Evolutionary conservation across 2,797 vertebrate species (phyloP).

Genomic region (Myripristis murdjan): DNA sequence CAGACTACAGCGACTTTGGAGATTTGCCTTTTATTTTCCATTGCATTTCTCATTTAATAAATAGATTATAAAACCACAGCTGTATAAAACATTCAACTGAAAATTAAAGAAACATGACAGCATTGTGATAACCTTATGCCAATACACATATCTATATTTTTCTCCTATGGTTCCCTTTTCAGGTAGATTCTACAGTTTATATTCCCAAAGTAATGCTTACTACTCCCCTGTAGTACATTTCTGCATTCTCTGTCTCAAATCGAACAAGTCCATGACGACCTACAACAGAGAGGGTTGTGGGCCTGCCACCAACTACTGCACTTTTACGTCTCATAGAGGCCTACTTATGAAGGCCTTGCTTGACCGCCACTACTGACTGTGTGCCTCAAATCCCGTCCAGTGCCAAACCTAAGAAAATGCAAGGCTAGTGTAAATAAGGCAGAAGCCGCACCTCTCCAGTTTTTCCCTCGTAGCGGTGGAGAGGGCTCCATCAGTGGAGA

Average conservation of each 20-base stretch:
- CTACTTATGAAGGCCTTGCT: slow-evolving; percentile 52
- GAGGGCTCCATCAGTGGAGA: slow-evolving; percentile 69
- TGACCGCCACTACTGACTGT: slow-evolving; percentile 51
- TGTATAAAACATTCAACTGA: slow-evolving; percentile 62
- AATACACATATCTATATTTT: slow-evolving; percentile 34
- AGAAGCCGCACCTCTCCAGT: slow-evolving; percentile 76
- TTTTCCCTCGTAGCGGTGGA: slow-evolving; percentile 74
- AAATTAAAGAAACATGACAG: slow-evolving; percentile 46
- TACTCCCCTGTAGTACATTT: slow-evolving; percentile 45
- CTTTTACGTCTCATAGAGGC: slow-evolving; percentile 55
- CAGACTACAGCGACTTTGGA: slow-evolving; percentile 9
- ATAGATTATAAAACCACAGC: slow-evolving; percentile 72
- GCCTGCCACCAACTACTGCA: slow-evolving; percentile 36
- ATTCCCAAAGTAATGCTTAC: slow-evolving; percentile 28
- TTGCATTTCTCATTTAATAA: slow-evolving; percentile 59
- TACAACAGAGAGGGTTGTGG: slow-evolving; percentile 57
- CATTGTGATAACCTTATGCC: slow-evolving; percentile 26
- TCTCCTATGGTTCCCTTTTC: too few relatives aligned
- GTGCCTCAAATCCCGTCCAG: slow-evolving; percentile 54
- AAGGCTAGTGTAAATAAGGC: slow-evolving; percentile 74
- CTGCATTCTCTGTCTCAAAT: slow-evolving; percentile 32
- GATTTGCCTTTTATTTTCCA: slow-evolving; percentile 56
- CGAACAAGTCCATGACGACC: slow-evolving; percentile 36
- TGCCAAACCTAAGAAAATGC: slow-evolving; percentile 78
- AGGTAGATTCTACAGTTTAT: slow-evolving; percentile 28